phyloP scores from a whole-genome alignment of 2,888 invertebrate species.

The Eupithecia subumbrata region DNA sequence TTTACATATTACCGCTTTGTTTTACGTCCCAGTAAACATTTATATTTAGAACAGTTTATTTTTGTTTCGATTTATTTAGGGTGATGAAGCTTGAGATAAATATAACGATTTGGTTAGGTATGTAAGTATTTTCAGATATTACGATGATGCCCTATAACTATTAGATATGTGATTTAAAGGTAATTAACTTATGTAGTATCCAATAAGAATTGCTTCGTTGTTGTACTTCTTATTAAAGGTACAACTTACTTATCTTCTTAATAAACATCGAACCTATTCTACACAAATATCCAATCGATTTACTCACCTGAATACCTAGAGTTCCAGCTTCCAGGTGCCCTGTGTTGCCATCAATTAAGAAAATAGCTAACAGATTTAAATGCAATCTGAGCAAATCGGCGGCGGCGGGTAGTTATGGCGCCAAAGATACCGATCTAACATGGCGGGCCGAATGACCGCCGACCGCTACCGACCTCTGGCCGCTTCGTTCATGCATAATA shows the following conservation, averaged over 20 bases:
- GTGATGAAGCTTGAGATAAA: background rate
- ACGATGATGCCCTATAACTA: background rate
- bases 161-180: no score
- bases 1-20: conserved; percentile 51
- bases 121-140: background rate
- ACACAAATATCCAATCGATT: background rate
- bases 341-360: conserved; percentile 59
- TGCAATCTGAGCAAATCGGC: conserved; percentile 70
- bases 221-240: background rate
- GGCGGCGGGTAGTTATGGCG: conserved; percentile 69
- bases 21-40: conserved; percentile 46
- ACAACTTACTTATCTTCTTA: background rate
- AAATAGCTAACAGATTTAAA: conserved; percentile 64
- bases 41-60: conserved; percentile 19
- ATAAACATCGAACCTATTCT: background rate
- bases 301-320: conserved; percentile 3
- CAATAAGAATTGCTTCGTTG: no score
- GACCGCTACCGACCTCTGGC: conserved; percentile 66
- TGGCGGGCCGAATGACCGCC: conserved; percentile 64
- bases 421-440: conserved; percentile 75
- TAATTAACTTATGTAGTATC: no score
- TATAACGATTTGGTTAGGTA: background rate
- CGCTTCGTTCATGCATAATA: conserved; percentile 24
- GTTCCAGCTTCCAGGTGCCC: conserved; percentile 24
- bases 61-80: background rate